Evolutionary conservation across 2,888 invertebrate genomes (phyloP), one percentile per base, ranked within the genome.

Genomic region (Oscheius sp.): DNA sequence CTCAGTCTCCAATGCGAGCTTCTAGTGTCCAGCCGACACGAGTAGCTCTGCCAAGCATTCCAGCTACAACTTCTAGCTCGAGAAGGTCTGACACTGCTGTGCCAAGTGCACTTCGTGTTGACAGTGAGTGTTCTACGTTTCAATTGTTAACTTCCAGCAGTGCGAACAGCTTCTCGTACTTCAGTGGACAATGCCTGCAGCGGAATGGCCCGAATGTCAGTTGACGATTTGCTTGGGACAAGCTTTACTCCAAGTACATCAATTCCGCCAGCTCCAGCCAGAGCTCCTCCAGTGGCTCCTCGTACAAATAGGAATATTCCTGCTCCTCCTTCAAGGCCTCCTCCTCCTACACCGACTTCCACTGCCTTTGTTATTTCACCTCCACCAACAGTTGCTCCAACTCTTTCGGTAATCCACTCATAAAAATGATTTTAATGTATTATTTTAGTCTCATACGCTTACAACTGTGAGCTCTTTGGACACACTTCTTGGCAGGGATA

Each of bases 351-450:
- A 45, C 66, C 67, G 15, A 5, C 27, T 6, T 37, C 70, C 15
- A 29, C 39, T 58, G 91, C 85, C 15, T 42, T 34, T 25, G 12
- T 34, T n/a, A 48, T 34, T 37, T 89, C 92, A 58, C 90, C 91
- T 55, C 90, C 91, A 0, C 89, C 90, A 1, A 90, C 90, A 0
- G 90, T 53, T 25, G 37, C 72, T 33, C 66, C 66, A 25, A 25
- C 37, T 3, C 3, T 45, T 25, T 5, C 70, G 42, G 37, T 42
- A 50, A 2, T 3, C 8, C 15, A 37, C 10, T 4, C 23, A 8
- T 42, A 20, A 5, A 33, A 45, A 12, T n/a, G n/a, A 10, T 27
- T 29, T 45, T 17, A 25, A 4, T 12, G 25, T 27, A 27, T 61
- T 29, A 17, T 27, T 45, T 45, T 23, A 61, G 45, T 45, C 34